These are phyloP conservation scores for Podarcis raffonei DNA, from an alignment of 2,113 vertebrate species.

Conservation along the genomic window DNA sequence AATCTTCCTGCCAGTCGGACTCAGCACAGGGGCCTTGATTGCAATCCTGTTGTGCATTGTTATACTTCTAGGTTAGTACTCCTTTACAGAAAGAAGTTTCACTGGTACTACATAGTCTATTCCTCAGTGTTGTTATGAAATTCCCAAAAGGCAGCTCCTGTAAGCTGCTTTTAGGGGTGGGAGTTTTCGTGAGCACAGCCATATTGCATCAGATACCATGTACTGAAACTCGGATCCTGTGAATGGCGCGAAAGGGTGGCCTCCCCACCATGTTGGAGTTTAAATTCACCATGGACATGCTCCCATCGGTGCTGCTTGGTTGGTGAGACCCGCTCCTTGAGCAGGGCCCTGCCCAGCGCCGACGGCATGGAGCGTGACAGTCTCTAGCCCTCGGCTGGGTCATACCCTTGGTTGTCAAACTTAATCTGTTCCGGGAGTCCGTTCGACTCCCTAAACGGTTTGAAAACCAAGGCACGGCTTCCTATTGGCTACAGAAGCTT, in stretches of 20 bases:
- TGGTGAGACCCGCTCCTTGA: no score
- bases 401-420: no score
- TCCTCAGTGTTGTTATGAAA: neutral
- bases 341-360: no score
- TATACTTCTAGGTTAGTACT: constrained; percentile 91
- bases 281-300: no score
- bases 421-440: no score
- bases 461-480: no score
- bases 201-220: neutral
- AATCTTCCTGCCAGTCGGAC: constrained; percentile 94
- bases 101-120: neutral
- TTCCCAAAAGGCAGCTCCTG: neutral
- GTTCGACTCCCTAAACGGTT: no score
- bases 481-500: no score
- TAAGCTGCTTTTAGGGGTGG: neutral
- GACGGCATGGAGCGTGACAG: no score
- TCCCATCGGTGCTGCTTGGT: no score
- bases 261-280: no score
- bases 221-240: neutral
- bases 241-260: neutral
- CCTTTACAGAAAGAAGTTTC: neutral
- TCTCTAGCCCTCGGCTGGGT: no score
- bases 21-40: constrained; percentile 94
- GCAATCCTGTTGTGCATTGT: constrained; percentile 94
- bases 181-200: neutral